A percentile compares a stretch with the other conserved stretches of the same genome.
These are phyloP conservation scores for Periphyllus acericola DNA, from an alignment of 2,888 invertebrate genomes.

Conservation along the genomic window DNA sequence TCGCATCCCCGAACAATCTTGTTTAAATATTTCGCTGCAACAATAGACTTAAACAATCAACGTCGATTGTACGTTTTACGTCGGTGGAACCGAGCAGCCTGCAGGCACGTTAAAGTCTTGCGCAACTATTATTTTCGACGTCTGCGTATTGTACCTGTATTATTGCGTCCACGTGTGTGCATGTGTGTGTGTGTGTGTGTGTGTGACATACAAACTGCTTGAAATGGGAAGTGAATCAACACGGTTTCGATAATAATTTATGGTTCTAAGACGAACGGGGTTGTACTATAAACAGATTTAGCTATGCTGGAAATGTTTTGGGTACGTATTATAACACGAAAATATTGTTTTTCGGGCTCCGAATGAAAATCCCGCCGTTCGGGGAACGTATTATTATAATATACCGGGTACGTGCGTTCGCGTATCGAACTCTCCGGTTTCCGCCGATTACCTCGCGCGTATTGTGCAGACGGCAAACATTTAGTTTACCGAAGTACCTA, in stretches of 20 bases:
- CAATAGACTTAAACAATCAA: constrained; percentile 36
- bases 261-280: background rate
- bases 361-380: background rate
- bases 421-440: too few relatives aligned
- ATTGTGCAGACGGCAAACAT: too few relatives aligned
- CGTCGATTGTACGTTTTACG: constrained; percentile 29
- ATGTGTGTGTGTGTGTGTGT: background rate
- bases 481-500: too few relatives aligned
- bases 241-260: constrained; percentile 1
- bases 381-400: background rate
- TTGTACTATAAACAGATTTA: too few relatives aligned
- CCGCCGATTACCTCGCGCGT: background rate
- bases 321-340: background rate
- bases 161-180: background rate
- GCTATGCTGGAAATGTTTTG: background rate
- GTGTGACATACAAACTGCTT: background rate
- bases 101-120: background rate
- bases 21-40: constrained; percentile 47
- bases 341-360: background rate
- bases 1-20: constrained; percentile 8
- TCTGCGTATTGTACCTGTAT: background rate
- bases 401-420: too few relatives aligned
- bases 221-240: background rate
- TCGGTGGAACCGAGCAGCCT: background rate
- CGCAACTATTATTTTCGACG: constrained; percentile 1